Conservation (phyloP, 37 sponge, comb jelly and placozoan species). For the Bolinopsis microptera region DNA sequence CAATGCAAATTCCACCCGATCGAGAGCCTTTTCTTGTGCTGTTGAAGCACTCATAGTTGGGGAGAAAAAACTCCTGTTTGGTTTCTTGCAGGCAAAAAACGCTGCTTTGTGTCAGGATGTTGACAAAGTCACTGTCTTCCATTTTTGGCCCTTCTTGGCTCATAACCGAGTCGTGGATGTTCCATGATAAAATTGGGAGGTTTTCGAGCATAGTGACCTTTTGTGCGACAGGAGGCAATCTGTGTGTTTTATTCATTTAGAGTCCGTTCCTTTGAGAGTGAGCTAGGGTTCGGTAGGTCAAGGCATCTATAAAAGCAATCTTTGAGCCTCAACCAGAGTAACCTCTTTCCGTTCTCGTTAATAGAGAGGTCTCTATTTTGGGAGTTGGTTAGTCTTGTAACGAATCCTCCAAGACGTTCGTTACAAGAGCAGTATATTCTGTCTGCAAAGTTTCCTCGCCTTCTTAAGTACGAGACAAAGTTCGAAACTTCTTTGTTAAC, state of each 20-base stretch:
- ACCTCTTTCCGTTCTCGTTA: not conserved
- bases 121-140: not conserved
- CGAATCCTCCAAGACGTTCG: too few species aligned
- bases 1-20: too few species aligned
- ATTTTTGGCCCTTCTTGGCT: not conserved
- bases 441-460: too few species aligned
- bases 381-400: too few species aligned
- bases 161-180: not conserved
- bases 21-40: not conserved
- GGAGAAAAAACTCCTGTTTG: not conserved
- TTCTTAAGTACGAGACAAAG: too few species aligned
- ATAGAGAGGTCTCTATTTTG: not conserved
- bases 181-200: not conserved
- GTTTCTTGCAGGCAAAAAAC: slow-evolving; percentile 5
- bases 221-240: too few species aligned
- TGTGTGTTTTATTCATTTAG: too few species aligned
- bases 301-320: not conserved
- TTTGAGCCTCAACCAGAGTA: not conserved
- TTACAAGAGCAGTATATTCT: too few species aligned
- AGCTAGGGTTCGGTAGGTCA: too few species aligned
- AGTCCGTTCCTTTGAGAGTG: too few species aligned
- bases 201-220: too few species aligned
- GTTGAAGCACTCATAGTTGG: slow-evolving; percentile 8
- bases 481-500: too few species aligned
- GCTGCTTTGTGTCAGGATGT: not conserved